Evolutionary conservation across 1,140 invertebrate species (phyloP), one percentile per base, ranked within the genome.

Genomic region (Samia ricini): DNA sequence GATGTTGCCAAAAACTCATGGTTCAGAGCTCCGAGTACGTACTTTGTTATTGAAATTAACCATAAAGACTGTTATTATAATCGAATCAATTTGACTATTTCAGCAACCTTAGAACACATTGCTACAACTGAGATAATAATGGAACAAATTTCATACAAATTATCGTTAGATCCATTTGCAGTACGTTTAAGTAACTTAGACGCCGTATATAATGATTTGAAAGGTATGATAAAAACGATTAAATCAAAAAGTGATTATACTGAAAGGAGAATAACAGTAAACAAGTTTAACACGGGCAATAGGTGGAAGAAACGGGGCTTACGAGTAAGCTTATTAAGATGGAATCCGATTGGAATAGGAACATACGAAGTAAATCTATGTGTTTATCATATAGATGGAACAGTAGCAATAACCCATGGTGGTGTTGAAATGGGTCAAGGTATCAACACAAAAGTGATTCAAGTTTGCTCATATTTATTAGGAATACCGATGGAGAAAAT

Each of bases 361-460:
- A 90, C 92, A 51, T 95, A 90, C 62, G 91, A 93, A 63, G 92
- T 92, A 0, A 89, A 93, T 12, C 90, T 97, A 4, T 92, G 94
- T 8, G 93, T 97, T 50, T 96, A 94, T 81, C 93, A 94, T 36
- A 84, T 89, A 0, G 96, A 97, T 88, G 96, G 95, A 7, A 94
- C 94, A 0, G 94, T 97, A 1, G 91, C 93, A 0, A 91, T 97
- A 23, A 89, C 92, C 12, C 95, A 96, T 72, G 95, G 93, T 55
- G 96, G 96, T 19, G 92, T 96, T 50, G 96, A 98, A 91, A 94
- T 95, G 82, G 96, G 96, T 10, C 96, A 97, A 91, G 96, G 96
- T 4, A 93, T 97, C 59, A 95, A 94, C 66, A 94, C 93, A 0
- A 89, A 96, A 93, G 93, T 94, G 2, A 92, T 93, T 24, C 96